Evolutionary conservation across 2,888 invertebrate species (phyloP).

Genomic region (Spilosoma lubricipeda): DNA sequence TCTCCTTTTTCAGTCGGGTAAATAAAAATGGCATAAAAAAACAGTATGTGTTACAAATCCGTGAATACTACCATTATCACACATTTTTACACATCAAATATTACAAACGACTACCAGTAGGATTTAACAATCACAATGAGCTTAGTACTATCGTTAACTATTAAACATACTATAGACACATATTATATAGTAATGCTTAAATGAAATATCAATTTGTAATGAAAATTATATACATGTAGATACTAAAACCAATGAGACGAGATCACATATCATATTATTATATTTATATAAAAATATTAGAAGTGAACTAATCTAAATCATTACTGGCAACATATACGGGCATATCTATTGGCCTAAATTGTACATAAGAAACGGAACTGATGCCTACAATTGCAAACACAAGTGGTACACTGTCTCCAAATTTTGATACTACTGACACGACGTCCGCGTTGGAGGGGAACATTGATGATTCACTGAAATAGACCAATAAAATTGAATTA

Average conservation of each 20-base stretch:
- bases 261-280: neutral
- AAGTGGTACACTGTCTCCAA: slow-evolving; percentile 68
- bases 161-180: neutral
- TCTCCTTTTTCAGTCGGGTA: too few relatives aligned
- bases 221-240: neutral
- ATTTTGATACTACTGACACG: slow-evolving; percentile 62
- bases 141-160: neutral
- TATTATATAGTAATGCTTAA: neutral
- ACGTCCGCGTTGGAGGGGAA: slow-evolving; percentile 68
- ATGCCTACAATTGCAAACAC: slow-evolving; percentile 78
- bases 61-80: neutral
- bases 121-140: neutral
- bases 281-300: neutral
- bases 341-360: slow-evolving; percentile 72
- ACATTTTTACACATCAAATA: neutral
- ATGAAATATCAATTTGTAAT: neutral
- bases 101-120: neutral
- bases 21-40: neutral
- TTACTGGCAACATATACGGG: slow-evolving; percentile 65
- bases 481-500: slow-evolving; percentile 3
- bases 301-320: slow-evolving; percentile 42
- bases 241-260: neutral
- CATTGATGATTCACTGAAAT: slow-evolving; percentile 65
- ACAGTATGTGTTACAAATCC: neutral
- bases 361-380: slow-evolving; percentile 76